Conservation (phyloP, 1,140 invertebrate genomes). For the Arion vulgaris region DNA sequence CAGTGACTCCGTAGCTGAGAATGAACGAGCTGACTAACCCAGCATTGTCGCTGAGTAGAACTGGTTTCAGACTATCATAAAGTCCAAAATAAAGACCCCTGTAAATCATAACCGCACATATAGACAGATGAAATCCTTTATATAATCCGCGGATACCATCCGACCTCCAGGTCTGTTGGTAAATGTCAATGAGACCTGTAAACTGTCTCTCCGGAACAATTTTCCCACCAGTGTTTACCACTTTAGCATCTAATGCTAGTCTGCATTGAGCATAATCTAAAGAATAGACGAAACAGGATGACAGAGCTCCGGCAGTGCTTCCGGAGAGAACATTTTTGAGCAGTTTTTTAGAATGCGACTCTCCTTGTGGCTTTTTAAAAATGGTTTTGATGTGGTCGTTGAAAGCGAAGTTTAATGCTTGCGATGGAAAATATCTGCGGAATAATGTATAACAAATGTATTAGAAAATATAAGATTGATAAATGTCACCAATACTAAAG, state of each 20-base stretch:
- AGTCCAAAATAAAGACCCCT: constrained; percentile 93
- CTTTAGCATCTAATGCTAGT: constrained; percentile 73
- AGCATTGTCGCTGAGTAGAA: constrained; percentile 84
- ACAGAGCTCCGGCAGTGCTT: constrained; percentile 92
- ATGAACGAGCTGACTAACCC: constrained; percentile 86
- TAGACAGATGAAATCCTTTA: constrained; percentile 91
- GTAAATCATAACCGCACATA: constrained; percentile 68
- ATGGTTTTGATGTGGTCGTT: constrained; percentile 87
- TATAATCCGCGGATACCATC: constrained; percentile 91
- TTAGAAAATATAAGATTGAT: neutral
- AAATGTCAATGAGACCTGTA: constrained; percentile 86
- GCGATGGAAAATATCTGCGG: constrained; percentile 85
- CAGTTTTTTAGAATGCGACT: constrained; percentile 56
- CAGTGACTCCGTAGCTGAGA: constrained; percentile 85
- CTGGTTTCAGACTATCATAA: constrained; percentile 90
- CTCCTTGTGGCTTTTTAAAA: constrained; percentile 59
- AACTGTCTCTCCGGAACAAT: constrained; percentile 83
- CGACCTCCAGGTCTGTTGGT: constrained; percentile 86
- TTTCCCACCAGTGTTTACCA: constrained; percentile 79
- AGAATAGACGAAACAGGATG: constrained; percentile 93
- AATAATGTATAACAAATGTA: neutral
- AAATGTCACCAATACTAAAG: neutral
- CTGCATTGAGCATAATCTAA: constrained; percentile 94
- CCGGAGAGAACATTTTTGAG: constrained; percentile 85
- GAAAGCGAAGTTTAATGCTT: constrained; percentile 95